phyloP scores from a whole-genome alignment of 2,113 vertebrate species.

The Donacobius atricapilla region DNA sequence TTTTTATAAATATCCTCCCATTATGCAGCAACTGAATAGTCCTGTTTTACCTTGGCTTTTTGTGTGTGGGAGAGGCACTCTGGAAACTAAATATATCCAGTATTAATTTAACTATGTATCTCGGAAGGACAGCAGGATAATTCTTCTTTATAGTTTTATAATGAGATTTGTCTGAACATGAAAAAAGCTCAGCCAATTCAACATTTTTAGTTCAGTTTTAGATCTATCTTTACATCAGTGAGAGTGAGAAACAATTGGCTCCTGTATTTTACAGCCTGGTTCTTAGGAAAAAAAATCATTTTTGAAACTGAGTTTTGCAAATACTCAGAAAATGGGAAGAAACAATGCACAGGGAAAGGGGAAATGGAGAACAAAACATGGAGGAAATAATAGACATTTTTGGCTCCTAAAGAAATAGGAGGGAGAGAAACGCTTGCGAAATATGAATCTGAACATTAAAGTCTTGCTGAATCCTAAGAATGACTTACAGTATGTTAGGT shows the following conservation, averaged over 20 bases:
- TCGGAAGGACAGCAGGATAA: not conserved
- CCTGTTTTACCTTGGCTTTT: constrained; percentile 4
- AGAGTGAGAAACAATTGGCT: not conserved
- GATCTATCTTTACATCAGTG: not conserved
- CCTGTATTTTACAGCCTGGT: not conserved
- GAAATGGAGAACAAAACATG: not conserved
- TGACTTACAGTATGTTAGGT: not conserved
- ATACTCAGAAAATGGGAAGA: not conserved
- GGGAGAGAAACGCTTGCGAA: not conserved
- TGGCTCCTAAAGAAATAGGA: not conserved
- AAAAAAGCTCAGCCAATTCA: not conserved
- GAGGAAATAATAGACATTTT: not conserved
- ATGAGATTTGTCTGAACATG: not conserved
- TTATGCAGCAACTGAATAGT: not conserved
- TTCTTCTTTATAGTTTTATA: not conserved
- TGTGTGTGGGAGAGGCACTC: not conserved
- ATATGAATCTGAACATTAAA: not conserved
- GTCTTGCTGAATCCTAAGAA: not conserved
- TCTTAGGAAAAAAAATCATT: not conserved
- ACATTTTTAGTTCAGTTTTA: not conserved
- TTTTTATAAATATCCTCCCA: not conserved
- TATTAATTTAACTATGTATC: constrained; percentile 3
- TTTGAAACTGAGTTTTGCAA: not conserved
- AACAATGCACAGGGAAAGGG: not conserved
- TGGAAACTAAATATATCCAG: constrained; percentile 1